A percentile compares a stretch with the other conserved stretches of the same genome.
phyloP scores from a whole-genome alignment of 2,888 invertebrate genomes.

The Zonitis immaculata region DNA sequence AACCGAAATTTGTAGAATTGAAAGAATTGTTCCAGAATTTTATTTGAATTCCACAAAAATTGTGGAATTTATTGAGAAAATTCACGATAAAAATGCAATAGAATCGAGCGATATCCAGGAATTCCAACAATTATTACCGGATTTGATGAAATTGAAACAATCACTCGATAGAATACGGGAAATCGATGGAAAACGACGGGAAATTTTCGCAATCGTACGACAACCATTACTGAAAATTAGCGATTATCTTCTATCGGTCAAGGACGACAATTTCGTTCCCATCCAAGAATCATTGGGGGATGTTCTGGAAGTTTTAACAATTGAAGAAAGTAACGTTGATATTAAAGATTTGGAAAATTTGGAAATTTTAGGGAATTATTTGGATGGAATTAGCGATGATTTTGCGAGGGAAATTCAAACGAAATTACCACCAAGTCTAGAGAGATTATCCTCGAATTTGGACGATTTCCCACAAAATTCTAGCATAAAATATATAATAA shows the following conservation, averaged over 20 bases:
- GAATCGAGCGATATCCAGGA: constrained; percentile 33
- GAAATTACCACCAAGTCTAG: not conserved
- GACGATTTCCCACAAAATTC: not conserved
- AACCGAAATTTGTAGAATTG: constrained; percentile 30
- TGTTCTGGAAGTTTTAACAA: constrained; percentile 39
- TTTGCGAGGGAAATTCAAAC: constrained; percentile 7
- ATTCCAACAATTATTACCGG: constrained; percentile 35
- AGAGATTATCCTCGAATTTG: constrained; percentile 3
- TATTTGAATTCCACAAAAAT: constrained; percentile 39
- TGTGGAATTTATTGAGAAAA: constrained; percentile 38
- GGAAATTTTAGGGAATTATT: constrained; percentile 18
- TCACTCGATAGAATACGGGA: constrained; percentile 35
- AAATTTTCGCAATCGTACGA: constrained; percentile 29
- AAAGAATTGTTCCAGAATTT: constrained; percentile 35
- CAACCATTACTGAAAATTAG: constrained; percentile 38
- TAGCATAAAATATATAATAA: constrained; percentile 12
- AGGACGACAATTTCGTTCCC: constrained; percentile 28
- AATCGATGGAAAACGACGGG: constrained; percentile 30
- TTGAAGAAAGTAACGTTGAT: constrained; percentile 40
- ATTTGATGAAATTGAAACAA: constrained; percentile 36
- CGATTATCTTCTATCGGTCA: constrained; percentile 32
- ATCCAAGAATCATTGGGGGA: constrained; percentile 37
- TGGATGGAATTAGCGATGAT: constrained; percentile 20
- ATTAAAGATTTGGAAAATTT: constrained; percentile 31
- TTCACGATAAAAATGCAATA: constrained; percentile 30